Evolutionary conservation across 2,113 vertebrate species (phyloP).

Genomic region (Datnioides undecimradiatus): DNA sequence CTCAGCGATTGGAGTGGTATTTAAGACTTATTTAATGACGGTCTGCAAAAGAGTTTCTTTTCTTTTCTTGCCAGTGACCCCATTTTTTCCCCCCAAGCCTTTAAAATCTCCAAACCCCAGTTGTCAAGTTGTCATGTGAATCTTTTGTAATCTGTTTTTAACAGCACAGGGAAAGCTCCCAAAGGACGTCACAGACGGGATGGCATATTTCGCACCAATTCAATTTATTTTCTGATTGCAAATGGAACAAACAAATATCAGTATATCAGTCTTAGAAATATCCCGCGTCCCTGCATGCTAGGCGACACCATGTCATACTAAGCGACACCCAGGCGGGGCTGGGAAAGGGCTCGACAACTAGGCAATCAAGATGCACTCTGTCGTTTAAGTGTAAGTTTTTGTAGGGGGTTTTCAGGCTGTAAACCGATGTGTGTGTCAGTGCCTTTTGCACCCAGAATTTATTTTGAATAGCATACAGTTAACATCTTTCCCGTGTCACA

Average conservation of each 20-base stretch:
- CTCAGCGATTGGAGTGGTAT: constrained; percentile 40
- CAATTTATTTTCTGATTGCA: neutral
- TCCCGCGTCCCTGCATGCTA: neutral
- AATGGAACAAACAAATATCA: constrained; percentile 1
- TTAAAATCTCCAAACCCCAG: neutral
- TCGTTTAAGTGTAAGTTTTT: neutral
- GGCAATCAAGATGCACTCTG: neutral
- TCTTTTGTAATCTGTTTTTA: neutral
- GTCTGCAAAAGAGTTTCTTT: constrained; percentile 15
- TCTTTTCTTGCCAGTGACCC: constrained; percentile 5
- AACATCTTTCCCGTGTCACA: neutral
- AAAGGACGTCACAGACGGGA: neutral
- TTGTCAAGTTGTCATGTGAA: constrained; percentile 8
- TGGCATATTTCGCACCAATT: neutral
- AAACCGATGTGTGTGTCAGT: neutral
- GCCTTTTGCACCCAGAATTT: neutral
- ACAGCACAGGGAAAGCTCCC: neutral
- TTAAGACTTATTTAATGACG: constrained; percentile 48
- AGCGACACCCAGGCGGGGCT: neutral
- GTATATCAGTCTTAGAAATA: neutral
- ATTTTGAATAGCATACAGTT: neutral
- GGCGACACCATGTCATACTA: neutral
- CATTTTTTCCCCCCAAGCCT: neutral
- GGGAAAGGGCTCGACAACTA: neutral
- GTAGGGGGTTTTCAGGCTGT: neutral